Conservation (phyloP, 2,797 vertebrate genomes). For the Phataginus tetradactyla region DNA sequence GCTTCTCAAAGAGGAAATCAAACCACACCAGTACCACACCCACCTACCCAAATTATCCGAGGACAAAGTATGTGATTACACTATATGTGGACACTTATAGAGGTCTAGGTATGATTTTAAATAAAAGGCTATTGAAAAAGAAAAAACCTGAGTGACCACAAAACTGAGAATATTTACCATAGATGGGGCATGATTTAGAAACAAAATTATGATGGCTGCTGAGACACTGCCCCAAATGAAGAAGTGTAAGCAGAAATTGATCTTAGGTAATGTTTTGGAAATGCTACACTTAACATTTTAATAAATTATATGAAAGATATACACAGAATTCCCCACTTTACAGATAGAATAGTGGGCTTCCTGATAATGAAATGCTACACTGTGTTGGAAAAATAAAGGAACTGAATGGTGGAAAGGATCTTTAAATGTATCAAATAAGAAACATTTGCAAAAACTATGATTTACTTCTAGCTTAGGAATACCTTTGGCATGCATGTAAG, state of each 20-base stretch:
- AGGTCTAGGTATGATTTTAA: constrained; percentile 15
- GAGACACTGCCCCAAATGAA: neutral
- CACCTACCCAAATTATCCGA: constrained; percentile 1
- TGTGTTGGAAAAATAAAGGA: constrained; percentile 18
- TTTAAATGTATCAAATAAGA: constrained; percentile 51
- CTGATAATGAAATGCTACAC: neutral
- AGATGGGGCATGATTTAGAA: neutral
- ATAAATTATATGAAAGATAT: constrained; percentile 7
- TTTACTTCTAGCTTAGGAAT: constrained; percentile 33
- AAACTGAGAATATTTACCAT: constrained; percentile 8
- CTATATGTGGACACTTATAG: neutral
- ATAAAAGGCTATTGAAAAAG: neutral
- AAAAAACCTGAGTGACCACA: neutral
- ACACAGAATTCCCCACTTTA: constrained; percentile 16
- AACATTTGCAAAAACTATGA: constrained; percentile 53
- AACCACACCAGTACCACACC: neutral
- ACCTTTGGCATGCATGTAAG: neutral
- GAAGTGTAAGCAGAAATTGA: constrained; percentile 1
- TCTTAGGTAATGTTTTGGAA: constrained; percentile 1
- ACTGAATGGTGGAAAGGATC: constrained; percentile 29
- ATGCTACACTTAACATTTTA: constrained; percentile 33
- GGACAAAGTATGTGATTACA: neutral
- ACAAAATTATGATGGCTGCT: neutral
- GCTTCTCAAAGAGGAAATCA: constrained; percentile 4
- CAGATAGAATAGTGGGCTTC: neutral